Conservation (phyloP, 2,888 invertebrate genomes). For the Baccha elongata region DNA sequence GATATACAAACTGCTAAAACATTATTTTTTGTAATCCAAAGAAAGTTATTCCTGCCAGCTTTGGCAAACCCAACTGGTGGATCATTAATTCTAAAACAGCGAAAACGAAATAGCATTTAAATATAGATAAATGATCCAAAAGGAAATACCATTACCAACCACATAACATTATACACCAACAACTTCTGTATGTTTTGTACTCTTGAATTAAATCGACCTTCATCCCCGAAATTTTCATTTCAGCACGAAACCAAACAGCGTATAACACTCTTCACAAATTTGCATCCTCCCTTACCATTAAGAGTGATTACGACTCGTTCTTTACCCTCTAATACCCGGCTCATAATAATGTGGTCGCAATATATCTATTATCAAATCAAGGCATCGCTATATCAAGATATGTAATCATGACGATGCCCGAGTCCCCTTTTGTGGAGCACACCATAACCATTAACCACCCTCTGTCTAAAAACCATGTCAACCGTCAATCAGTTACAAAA, state of each 20-base stretch:
- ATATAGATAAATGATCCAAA: too few species aligned
- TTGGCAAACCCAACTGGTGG: too few species aligned
- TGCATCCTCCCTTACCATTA: neutral
- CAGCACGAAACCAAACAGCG: neutral
- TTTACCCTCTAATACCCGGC: neutral
- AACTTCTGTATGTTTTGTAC: neutral
- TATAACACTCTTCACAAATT: neutral
- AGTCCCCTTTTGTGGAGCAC: slow-evolving; percentile 31
- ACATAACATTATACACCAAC: neutral
- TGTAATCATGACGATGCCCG: slow-evolving; percentile 3
- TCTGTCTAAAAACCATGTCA: slow-evolving; percentile 18
- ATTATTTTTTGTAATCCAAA: too few species aligned
- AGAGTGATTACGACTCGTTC: neutral
- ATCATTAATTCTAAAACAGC: too few species aligned
- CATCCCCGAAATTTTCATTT: neutral
- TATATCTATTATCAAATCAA: slow-evolving; percentile 30
- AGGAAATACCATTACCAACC: too few species aligned
- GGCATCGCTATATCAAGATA: slow-evolving; percentile 29
- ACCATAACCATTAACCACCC: slow-evolving; percentile 17
- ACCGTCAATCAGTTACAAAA: slow-evolving; percentile 49
- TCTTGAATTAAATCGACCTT: slow-evolving; percentile 10
- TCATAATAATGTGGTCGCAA: slow-evolving; percentile 15
- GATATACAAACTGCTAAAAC: too few species aligned
- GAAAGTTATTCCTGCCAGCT: too few species aligned
- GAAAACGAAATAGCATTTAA: too few species aligned